Conservation (phyloP, 1,140 invertebrate species). For the Drosophila cardini region DNA sequence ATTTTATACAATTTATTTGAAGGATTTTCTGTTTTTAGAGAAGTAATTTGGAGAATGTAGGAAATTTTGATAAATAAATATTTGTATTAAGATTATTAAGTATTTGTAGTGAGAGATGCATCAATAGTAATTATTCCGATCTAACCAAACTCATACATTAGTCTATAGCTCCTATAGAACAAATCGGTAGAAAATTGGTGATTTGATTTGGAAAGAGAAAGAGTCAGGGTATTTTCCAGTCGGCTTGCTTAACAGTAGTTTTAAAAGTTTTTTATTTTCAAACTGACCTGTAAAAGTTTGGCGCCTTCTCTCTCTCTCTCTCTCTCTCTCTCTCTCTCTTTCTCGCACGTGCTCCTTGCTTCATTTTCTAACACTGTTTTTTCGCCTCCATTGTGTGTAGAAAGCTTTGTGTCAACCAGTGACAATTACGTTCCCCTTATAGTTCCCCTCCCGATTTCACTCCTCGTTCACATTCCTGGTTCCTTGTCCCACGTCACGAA, state of each 20-base stretch:
- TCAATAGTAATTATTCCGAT: too few species aligned
- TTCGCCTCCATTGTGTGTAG: slow-evolving; percentile 42
- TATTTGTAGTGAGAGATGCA: too few species aligned
- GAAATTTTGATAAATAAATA: too few species aligned
- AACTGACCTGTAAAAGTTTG: background rate
- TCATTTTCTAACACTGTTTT: background rate
- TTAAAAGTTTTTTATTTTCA: background rate
- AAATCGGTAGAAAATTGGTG: too few species aligned
- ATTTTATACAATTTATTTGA: too few species aligned
- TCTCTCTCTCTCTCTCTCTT: background rate
- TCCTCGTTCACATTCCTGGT: slow-evolving; percentile 6
- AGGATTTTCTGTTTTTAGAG: too few species aligned
- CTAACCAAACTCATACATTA: too few species aligned
- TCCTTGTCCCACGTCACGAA: slow-evolving; percentile 3
- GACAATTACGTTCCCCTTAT: slow-evolving; percentile 62
- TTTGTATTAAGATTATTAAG: too few species aligned
- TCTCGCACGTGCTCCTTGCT: background rate
- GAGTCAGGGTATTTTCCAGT: background rate
- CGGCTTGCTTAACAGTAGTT: background rate
- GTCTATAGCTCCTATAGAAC: too few species aligned
- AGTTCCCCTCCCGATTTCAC: background rate
- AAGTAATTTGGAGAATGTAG: too few species aligned
- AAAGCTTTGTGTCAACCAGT: slow-evolving; percentile 81
- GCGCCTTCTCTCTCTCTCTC: too few species aligned
- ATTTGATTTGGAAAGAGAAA: background rate